phyloP scores from a whole-genome alignment of 2,113 vertebrate species.

The Zeus faber region DNA sequence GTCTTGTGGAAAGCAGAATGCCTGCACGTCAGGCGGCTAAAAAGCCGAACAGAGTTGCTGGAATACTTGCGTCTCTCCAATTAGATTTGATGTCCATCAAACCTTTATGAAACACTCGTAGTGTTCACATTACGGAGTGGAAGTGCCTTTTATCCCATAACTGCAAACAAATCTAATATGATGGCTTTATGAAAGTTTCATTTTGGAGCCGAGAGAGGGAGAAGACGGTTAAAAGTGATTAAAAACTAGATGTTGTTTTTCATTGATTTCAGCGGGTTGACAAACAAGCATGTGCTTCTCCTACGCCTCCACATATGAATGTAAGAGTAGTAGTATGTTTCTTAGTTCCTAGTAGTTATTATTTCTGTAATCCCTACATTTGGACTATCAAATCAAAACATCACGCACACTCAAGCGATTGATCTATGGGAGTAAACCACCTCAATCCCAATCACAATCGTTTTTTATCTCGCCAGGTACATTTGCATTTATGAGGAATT shows the following conservation, averaged over 20 bases:
- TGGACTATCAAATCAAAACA: too few relatives aligned
- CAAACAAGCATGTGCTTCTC: slow-evolving; percentile 13
- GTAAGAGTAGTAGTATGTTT: too few relatives aligned
- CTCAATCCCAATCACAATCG: too few relatives aligned
- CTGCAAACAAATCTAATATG: slow-evolving; percentile 52
- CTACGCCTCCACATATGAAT: background rate
- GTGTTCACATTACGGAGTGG: slow-evolving; percentile 49
- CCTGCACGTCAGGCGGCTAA: slow-evolving; percentile 49
- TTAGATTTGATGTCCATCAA: slow-evolving; percentile 65
- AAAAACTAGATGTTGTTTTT: slow-evolving; percentile 26
- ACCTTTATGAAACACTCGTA: slow-evolving; percentile 55
- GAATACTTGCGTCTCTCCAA: slow-evolving; percentile 54
- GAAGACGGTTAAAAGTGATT: slow-evolving; percentile 48
- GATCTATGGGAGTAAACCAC: too few relatives aligned
- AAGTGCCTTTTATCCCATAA: slow-evolving; percentile 54
- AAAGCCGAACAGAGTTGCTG: slow-evolving; percentile 47
- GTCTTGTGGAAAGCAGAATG: slow-evolving; percentile 49
- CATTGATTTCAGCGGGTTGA: slow-evolving; percentile 27
- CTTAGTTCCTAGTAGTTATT: too few relatives aligned
- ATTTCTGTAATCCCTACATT: too few relatives aligned
- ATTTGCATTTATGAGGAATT: too few relatives aligned
- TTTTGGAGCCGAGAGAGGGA: slow-evolving; percentile 34
- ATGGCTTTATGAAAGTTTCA: slow-evolving; percentile 54
- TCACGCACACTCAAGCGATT: too few relatives aligned
- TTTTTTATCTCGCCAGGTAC: too few relatives aligned